Percentiles rank a stretch among this genome's conserved stretches.
phyloP scores from a whole-genome alignment of 92 coral and sea anemone genomes.

The Metridium senile region DNA sequence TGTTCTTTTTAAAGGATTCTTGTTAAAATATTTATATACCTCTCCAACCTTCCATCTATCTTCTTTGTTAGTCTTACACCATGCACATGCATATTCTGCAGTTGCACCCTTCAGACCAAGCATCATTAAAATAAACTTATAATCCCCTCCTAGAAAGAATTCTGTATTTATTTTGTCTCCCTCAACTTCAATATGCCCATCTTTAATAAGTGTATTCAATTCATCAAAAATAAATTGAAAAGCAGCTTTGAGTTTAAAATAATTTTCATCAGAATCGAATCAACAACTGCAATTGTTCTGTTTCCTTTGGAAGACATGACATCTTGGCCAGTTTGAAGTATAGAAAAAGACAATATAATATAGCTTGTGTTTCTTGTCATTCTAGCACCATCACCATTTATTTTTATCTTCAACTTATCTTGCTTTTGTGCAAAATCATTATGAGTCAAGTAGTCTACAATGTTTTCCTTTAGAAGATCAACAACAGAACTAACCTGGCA shows the following conservation, averaged over 20 bases:
- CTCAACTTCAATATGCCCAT: slow-evolving; percentile 17
- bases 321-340: slow-evolving; percentile 36
- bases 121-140: slow-evolving; percentile 47
- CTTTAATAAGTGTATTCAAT: slow-evolving; percentile 18
- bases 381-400: slow-evolving; percentile 55
- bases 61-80: slow-evolving; percentile 50
- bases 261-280: slow-evolving; percentile 32
- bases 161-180: slow-evolving; percentile 20
- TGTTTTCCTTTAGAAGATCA: slow-evolving; percentile 28
- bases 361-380: slow-evolving; percentile 49
- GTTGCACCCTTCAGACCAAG: slow-evolving; percentile 54
- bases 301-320: slow-evolving; percentile 63
- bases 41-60: slow-evolving; percentile 31
- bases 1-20: slow-evolving; percentile 16
- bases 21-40: slow-evolving; percentile 10
- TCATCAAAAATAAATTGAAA: slow-evolving; percentile 28
- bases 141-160: slow-evolving; percentile 44
- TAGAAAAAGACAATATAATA: slow-evolving; percentile 41
- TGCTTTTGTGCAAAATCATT: slow-evolving; percentile 32
- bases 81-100: slow-evolving; percentile 57
- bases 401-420: slow-evolving; percentile 40
- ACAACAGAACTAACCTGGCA: slow-evolving; percentile 49
- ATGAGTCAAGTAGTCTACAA: slow-evolving; percentile 11
- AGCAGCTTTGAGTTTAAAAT: slow-evolving; percentile 31
- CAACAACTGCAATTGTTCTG: slow-evolving; percentile 45